Base-by-base conservation (phyloP, 2,797 vertebrate species). In the Hippopotamyrus pictus region DNA sequence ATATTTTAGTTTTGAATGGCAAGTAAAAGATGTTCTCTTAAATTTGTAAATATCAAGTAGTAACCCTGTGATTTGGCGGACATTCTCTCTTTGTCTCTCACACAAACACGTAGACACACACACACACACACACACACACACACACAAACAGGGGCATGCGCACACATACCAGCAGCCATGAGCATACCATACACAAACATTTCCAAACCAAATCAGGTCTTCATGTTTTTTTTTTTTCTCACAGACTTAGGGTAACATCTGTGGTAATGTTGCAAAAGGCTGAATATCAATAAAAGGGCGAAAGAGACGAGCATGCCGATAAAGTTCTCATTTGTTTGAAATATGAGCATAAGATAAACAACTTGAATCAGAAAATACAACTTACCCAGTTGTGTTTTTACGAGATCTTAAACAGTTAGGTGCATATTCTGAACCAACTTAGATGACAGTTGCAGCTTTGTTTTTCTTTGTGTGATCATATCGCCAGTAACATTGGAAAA, bases 391-490 rank as follows among this genome's bases (percentile, higher is more conserved):
- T 94, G 94, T 92, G 95, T 95, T 92, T 94, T 96, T 96, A 94
- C 95, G 89, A 94, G 94, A 94, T 96, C 94, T 93, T 94, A 95
- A 96, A 96, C 96, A 96, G 94, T 93, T 95, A 97, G 98, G 97
- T 98, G 98, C 97, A 88, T 88, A 88, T 88, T 88, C 86, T 99
- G 98, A 97, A 98, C 98, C 98, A 99, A 99, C 98, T 99, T 99
- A 99, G 98, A 99, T 99, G 98, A 97, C 98, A 99, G 98, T 99
- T 99, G 98, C 95, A 96, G 97, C 97, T 97, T 95, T 95, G 93
- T 94, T 94, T 92, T 95, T 91, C 95, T 94, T 94, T 92, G 93
- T 96, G 96, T 95, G 95, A 97, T 98, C 97, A 98, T 98, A 97
- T 97, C 92, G 98, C 98, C 98, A 94, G 98, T 98, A 99, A 99